Evolutionary conservation across 2,888 invertebrate genomes (phyloP).

Genomic region (Caenorhabditis imperialis): DNA sequence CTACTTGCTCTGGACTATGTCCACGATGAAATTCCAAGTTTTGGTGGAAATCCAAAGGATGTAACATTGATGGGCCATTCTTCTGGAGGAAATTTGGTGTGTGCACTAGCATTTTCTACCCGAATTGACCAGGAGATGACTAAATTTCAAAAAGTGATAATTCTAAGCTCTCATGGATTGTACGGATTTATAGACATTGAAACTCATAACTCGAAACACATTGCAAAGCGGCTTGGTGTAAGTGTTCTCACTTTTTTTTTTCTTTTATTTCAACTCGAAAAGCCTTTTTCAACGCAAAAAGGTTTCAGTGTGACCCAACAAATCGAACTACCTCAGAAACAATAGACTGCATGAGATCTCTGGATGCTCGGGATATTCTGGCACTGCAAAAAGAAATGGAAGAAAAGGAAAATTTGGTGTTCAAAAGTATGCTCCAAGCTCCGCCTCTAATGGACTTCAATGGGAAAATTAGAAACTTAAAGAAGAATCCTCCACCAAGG

Average conservation of each 20-base stretch:
- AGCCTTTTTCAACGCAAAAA: neutral
- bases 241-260: too few species aligned
- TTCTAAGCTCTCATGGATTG: constrained; percentile 13
- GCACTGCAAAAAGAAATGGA: constrained; percentile 9
- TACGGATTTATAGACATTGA: constrained; percentile 5
- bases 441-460: constrained; percentile 2
- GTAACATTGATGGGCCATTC: constrained; percentile 46
- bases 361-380: neutral
- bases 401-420: neutral
- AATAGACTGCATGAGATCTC: neutral
- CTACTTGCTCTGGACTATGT: constrained; percentile 19
- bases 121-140: constrained; percentile 18
- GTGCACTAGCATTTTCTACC: constrained; percentile 18
- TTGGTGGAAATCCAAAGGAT: constrained; percentile 35
- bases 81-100: constrained; percentile 24
- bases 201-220: constrained; percentile 6
- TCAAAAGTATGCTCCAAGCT: constrained; percentile 5
- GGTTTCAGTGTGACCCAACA: neutral
- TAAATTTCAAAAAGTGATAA: constrained; percentile 33
- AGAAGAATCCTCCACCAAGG: constrained; percentile 11
- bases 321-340: neutral
- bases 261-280: neutral
- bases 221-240: constrained; percentile 5
- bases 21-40: constrained; percentile 24
- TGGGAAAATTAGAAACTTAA: constrained; percentile 2